Base-by-base conservation (phyloP, 2,888 invertebrate species). In the Drosophila rellima region DNA sequence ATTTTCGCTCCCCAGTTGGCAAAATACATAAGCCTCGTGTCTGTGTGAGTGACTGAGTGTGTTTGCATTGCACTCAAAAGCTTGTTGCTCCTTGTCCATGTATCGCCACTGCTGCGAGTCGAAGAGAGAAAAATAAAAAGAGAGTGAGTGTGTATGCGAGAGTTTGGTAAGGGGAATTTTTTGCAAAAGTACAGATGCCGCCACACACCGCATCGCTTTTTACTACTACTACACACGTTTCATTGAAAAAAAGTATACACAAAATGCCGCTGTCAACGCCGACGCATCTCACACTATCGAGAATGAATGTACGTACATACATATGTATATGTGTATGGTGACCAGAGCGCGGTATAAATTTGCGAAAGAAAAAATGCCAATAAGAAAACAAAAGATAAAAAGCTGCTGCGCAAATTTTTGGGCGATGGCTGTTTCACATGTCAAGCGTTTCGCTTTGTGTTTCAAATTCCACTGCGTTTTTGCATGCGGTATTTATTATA, bases 351-450 rank as follows among this genome's bases (percentile, higher is more conserved):
- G 55, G 57, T 33, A 54, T 45, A 61, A 74, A 76, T 66, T 66
- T 61, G 74, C 70, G 51, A 57, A 60, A 54, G n/a, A 61, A 67
- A 72, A 68, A 69, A 18, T 44, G 23, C 37, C 55, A 80, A 70
- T 63, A 63, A 66, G 69, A 85, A 78, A 69, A 73, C 54, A 76
- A 73, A 71, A 77, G 80, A 70, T 77, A 80, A 72, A 80, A 89
- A 81, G 82, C 85, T 84, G 89, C 82, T 87, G 90, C 86, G 86
- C 87, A 89, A 89, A 82, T 86, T 89, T 87, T 87, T 79, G 86
- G 86, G 86, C 86, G 88, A 88, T 80, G 79, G 71, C 84, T 69
- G 78, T 84, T 85, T 81, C 76, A 52, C 18, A 62, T 75, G 44
- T 33, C 67, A 67, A 57, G 20, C 64, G 60, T 82, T 77, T 72